These are phyloP conservation scores for Prinia subflava DNA, from an alignment of 2,113 vertebrate genomes.

Conservation along the genomic window DNA sequence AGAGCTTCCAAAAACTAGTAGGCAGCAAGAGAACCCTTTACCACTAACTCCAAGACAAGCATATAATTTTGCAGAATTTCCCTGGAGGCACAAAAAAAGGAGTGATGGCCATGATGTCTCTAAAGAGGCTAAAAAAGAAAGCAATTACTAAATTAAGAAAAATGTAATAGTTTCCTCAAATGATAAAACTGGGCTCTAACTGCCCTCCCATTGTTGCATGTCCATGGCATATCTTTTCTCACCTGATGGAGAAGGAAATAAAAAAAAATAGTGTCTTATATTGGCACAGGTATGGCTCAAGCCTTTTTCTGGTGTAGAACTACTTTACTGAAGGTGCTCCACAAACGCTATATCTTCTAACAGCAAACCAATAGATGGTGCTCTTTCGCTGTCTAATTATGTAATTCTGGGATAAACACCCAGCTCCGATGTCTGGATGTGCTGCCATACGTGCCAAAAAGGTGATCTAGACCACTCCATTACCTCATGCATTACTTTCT, in stretches of 20 bases:
- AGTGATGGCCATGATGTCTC: not conserved
- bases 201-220: not conserved
- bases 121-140: not conserved
- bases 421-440: not conserved
- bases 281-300: not conserved
- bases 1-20: not conserved
- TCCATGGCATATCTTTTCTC: not conserved
- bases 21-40: not conserved
- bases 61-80: not conserved
- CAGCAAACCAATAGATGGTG: conserved; percentile 44
- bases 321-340: not conserved
- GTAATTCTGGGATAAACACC: not conserved
- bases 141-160: not conserved
- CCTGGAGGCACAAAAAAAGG: not conserved
- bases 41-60: not conserved
- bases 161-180: not conserved
- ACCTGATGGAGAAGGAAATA: not conserved
- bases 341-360: not conserved
- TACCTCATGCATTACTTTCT: not conserved
- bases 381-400: conserved; percentile 42
- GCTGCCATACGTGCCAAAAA: not conserved
- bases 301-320: not conserved
- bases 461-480: not conserved
- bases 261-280: not conserved
- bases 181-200: not conserved